These are phyloP conservation scores for Psammodynastes pulverulentus DNA, from an alignment of 2,113 vertebrate genomes.

Conservation along the genomic window DNA sequence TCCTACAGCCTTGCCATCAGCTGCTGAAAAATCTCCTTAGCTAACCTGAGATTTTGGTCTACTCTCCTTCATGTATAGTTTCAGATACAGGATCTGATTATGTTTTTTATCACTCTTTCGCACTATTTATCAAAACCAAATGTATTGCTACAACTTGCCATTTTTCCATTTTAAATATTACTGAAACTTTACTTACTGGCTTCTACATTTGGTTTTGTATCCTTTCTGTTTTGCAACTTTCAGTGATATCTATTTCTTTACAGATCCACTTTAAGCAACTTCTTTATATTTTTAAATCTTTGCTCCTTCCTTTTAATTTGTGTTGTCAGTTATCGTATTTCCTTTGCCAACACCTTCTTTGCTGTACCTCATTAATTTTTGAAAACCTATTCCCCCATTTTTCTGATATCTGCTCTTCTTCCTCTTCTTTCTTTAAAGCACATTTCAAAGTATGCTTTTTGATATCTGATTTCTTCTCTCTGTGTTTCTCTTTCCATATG, in stretches of 20 bases:
- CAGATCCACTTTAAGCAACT: not conserved
- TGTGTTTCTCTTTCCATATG: not conserved
- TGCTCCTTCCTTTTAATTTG: not conserved
- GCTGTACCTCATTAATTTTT: not conserved
- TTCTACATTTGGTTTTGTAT: not conserved
- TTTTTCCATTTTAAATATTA: not conserved
- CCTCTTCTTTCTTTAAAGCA: not conserved
- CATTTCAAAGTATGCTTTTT: not conserved
- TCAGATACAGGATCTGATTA: not conserved
- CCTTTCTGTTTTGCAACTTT: not conserved
- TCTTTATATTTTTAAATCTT: not conserved
- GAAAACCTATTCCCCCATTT: not conserved
- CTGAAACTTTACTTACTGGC: not conserved
- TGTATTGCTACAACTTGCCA: not conserved
- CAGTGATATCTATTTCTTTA: not conserved
- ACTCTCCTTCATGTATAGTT: not conserved
- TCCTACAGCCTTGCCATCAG: not conserved
- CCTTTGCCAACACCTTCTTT: not conserved
- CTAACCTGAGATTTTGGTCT: not conserved
- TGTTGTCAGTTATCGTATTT: not conserved
- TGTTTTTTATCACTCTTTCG: not conserved
- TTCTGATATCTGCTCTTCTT: not conserved
- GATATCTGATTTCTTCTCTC: too few relatives aligned
- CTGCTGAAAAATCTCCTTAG: not conserved
- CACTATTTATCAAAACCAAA: not conserved